Percentiles rank a stretch among this genome's conserved stretches.
These are phyloP conservation scores for Apodemia zela DNA, from an alignment of 2,888 invertebrate species.

Conservation along the genomic window DNA sequence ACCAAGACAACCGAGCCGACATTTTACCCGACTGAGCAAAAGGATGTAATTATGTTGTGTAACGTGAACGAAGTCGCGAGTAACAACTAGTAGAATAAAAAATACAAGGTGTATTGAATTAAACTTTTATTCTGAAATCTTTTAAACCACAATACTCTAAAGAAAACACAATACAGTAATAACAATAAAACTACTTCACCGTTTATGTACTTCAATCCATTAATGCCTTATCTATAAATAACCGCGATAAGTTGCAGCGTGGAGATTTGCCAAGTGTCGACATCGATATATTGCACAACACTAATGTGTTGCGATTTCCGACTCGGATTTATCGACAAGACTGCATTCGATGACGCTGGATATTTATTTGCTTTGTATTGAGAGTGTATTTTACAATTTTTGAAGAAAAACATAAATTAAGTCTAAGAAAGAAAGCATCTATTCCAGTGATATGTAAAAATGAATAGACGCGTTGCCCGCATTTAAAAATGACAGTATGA, in stretches of 20 bases:
- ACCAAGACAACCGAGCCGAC: no score
- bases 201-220: constrained; percentile 14
- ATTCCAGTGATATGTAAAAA: no score
- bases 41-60: no score
- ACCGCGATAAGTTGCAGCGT: constrained; percentile 27
- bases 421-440: no score
- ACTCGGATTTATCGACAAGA: constrained; percentile 26
- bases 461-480: no score
- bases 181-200: constrained; percentile 4
- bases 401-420: no score
- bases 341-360: constrained; percentile 11
- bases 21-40: no score
- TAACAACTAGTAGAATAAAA: no score
- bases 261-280: constrained; percentile 51
- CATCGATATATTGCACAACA: constrained; percentile 45
- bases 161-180: constrained; percentile 1
- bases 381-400: constrained; percentile 7
- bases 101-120: no score
- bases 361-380: constrained; percentile 12
- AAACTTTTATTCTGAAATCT: neutral
- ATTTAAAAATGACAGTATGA: no score
- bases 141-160: constrained; percentile 1
- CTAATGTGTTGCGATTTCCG: constrained; percentile 32
- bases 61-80: no score
- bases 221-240: constrained; percentile 14